Conservation (phyloP, 2,888 invertebrate genomes). For the Exocentrus adspersus region DNA sequence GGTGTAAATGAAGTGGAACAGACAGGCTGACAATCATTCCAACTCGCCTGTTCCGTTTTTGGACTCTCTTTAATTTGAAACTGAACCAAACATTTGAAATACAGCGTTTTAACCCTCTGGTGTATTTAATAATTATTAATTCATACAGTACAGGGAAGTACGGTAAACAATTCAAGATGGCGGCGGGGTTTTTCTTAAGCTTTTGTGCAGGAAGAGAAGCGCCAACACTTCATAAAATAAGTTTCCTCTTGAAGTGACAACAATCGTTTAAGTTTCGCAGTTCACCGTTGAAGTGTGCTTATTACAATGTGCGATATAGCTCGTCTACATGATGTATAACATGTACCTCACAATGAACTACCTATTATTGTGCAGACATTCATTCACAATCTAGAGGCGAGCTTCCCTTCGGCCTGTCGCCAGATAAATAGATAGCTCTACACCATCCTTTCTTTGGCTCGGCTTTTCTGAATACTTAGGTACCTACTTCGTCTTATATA, state of each 20-base stretch:
- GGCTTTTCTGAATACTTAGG: constrained; percentile 42
- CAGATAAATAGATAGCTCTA: constrained; percentile 48
- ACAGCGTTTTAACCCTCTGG: neutral
- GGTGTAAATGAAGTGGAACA: too few species aligned
- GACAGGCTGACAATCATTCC: too few species aligned
- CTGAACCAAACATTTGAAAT: too few species aligned
- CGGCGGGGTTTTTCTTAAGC: constrained; percentile 4
- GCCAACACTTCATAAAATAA: constrained; percentile 36
- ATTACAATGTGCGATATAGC: constrained; percentile 48
- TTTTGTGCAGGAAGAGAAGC: constrained; percentile 37
- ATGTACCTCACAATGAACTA: constrained; percentile 47
- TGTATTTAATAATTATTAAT: neutral
- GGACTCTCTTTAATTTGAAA: too few species aligned
- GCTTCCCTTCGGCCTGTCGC: constrained; percentile 45
- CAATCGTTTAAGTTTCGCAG: constrained; percentile 35
- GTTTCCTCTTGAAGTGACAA: constrained; percentile 36
- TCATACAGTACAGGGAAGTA: neutral
- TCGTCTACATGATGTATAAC: constrained; percentile 46
- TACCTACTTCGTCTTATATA: too few species aligned
- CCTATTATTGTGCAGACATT: constrained; percentile 46
- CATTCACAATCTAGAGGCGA: constrained; percentile 41
- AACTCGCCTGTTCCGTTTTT: too few species aligned
- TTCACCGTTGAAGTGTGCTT: constrained; percentile 38
- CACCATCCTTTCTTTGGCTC: constrained; percentile 39
- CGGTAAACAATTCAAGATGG: neutral